phyloP scores from a whole-genome alignment of 2,113 vertebrate genomes.

The Megaceryle maxima region DNA sequence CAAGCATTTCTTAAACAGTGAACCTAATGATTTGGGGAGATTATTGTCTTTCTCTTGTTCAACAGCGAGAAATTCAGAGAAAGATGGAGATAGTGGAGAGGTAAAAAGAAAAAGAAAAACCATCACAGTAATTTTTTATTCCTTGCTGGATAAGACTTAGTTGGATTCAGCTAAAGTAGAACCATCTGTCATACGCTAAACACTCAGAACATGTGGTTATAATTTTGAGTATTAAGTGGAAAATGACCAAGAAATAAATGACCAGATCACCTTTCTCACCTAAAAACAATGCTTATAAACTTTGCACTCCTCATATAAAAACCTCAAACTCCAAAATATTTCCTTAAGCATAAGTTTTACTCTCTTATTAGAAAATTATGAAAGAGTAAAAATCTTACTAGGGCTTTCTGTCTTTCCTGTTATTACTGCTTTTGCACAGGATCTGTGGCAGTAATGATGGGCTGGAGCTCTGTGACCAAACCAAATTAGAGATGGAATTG shows the following conservation, averaged over 20 bases:
- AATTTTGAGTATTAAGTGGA: not conserved
- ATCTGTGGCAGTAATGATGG: not conserved
- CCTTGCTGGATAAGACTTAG: not conserved
- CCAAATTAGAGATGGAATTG: not conserved
- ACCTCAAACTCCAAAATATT: not conserved
- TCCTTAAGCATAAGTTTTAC: not conserved
- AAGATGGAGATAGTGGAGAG: not conserved
- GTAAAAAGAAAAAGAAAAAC: not conserved
- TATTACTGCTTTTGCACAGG: not conserved
- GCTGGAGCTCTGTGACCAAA: not conserved
- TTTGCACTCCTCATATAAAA: not conserved
- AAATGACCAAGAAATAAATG: not conserved
- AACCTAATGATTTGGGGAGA: not conserved
- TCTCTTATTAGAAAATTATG: not conserved
- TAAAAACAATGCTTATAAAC: not conserved
- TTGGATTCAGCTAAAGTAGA: not conserved
- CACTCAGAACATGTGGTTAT: not conserved
- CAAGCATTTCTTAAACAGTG: not conserved
- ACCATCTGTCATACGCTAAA: not conserved
- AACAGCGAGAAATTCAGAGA: not conserved
- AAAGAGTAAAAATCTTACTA: not conserved
- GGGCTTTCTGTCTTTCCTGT: not conserved
- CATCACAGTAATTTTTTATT: not conserved
- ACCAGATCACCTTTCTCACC: not conserved
- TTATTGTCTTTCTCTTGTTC: not conserved